Evolutionary conservation across 2,113 vertebrate genomes (phyloP), one percentile per base, ranked within the genome.

Genomic region (Marmota flaviventris): DNA sequence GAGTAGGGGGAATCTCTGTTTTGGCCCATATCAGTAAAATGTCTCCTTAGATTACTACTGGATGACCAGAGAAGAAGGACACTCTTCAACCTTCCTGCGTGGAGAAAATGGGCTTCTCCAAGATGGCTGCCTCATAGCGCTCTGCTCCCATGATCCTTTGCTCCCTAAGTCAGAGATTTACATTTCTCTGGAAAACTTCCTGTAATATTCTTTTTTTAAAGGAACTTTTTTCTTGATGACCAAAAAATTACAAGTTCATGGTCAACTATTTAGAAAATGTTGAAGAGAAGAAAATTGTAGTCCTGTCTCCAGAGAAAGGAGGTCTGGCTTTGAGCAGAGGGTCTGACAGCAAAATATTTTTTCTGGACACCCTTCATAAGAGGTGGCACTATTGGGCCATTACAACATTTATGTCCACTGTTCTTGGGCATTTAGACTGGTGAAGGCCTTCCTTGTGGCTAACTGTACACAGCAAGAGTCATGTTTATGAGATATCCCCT

Each of bases 131-230:
- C 56, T 39, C 11, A 45, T 0, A 37, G 25, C 12, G 17, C 32
- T 22, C 18, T 14, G 20, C 82, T 84, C 34, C 91, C 65, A 29
- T 61, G 39, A 88, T 18, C 45, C 93, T 94, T 82, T 77, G 88
- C 53, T 56, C 84, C 42, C n/a, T 1, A 39, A 29, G n/a, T 51
- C 27, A 27, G 2, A 61, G 45, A 37, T 32, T 79, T 61, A 9
- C 85, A 72, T 83, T 37, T 24, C 69, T 83, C 53, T 85, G 92
- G 86, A 85, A 75, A 93, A 95, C 48, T 82, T 29, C 48, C 51
- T 67, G 34, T 63, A 69, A 87, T 83, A 32, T 69, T 53, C 27
- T 53, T 48, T 78, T 78, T 75, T 29, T 29, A 75, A 27, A 72
- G 39, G 42, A 84, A 45, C 16, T 32, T 65, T 29, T 94, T 86